Evolutionary conservation across 2,113 vertebrate species (phyloP).

Genomic region (Ptilonorhynchus violaceus): DNA sequence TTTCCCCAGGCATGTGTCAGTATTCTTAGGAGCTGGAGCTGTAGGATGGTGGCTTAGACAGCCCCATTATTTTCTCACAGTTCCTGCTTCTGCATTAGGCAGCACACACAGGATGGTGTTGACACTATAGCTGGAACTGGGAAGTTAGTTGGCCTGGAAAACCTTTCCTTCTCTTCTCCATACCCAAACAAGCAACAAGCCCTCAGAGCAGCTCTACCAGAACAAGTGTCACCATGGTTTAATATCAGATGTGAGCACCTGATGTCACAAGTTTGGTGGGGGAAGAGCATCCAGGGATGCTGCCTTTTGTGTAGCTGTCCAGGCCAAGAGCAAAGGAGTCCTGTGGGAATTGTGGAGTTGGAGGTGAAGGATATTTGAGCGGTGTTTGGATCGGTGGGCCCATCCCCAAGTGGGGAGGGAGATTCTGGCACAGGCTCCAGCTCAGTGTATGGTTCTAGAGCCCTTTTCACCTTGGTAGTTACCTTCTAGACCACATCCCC

Average conservation of each 20-base stretch:
- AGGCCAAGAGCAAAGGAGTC: background rate
- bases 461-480: rapidly evolving
- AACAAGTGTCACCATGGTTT: background rate
- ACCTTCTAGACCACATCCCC: background rate
- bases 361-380: background rate
- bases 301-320: background rate
- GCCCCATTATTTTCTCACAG: background rate
- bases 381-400: background rate
- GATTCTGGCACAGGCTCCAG: background rate
- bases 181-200: background rate
- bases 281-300: background rate
- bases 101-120: background rate
- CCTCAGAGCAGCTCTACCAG: background rate
- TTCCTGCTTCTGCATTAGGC: background rate
- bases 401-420: background rate
- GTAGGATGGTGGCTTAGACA: background rate
- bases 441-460: rapidly evolving
- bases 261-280: background rate
- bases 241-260: background rate
- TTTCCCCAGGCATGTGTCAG: background rate
- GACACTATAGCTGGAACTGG: background rate
- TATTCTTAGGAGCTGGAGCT: background rate
- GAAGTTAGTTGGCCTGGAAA: background rate
- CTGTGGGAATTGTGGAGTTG: background rate
- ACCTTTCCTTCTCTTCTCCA: background rate